These are phyloP conservation scores for Peromyscus eremicus DNA, from an alignment of 2,797 vertebrate species.

Conservation along the genomic window DNA sequence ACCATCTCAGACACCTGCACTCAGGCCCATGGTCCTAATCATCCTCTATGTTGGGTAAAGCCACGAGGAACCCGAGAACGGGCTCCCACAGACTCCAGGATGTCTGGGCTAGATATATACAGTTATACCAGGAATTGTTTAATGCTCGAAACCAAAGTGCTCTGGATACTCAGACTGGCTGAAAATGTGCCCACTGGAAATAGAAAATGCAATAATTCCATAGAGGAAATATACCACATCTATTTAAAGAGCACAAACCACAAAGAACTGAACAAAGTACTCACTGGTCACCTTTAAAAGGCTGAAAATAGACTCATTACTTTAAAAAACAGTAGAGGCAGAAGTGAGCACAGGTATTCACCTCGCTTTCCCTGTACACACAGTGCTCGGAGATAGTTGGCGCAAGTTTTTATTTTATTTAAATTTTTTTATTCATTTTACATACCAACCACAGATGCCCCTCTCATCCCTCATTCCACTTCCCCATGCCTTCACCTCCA, in stretches of 20 bases:
- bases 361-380: not conserved
- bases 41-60: too few species aligned
- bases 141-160: not conserved
- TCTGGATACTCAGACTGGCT: not conserved
- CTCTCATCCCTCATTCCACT: too few species aligned
- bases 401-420: not conserved
- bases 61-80: too few species aligned
- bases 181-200: not conserved
- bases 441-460: too few species aligned
- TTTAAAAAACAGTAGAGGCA: not conserved
- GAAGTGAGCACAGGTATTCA: not conserved
- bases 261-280: not conserved
- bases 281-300: not conserved
- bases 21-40: too few species aligned
- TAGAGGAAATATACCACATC: not conserved
- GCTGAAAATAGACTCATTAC: not conserved
- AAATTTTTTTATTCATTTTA: too few species aligned
- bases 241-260: not conserved
- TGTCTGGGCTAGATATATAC: not conserved
- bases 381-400: not conserved
- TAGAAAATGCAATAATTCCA: not conserved
- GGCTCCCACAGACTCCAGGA: too few species aligned
- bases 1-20: too few species aligned
- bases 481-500: too few species aligned
- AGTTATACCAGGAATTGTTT: not conserved